Evolutionary conservation across 2,113 vertebrate species (phyloP).

Genomic region (Archilochus colubris): DNA sequence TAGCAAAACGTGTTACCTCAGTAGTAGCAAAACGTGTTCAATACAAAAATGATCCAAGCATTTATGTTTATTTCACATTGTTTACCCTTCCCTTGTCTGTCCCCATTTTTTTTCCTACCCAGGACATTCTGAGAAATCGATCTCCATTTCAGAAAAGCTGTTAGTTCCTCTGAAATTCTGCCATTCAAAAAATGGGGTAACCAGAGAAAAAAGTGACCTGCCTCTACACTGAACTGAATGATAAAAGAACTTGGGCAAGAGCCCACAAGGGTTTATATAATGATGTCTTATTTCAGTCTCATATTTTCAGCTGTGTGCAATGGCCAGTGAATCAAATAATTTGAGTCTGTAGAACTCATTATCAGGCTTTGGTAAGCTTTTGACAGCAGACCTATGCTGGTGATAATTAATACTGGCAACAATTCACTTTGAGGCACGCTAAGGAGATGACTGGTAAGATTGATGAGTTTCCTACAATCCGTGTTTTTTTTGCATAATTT

Average conservation of each 20-base stretch:
- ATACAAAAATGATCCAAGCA: neutral
- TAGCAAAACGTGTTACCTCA: neutral
- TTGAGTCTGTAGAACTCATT: neutral
- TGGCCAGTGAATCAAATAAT: neutral
- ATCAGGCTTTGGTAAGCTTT: neutral
- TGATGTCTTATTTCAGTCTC: neutral
- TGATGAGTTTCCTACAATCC: neutral
- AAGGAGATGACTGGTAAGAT: neutral
- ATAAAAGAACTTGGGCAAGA: neutral
- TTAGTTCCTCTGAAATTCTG: neutral
- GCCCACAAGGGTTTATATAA: neutral
- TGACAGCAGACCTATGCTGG: neutral
- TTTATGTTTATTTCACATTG: neutral
- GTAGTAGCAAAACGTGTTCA: neutral
- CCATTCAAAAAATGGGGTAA: neutral
- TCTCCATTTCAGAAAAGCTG: neutral
- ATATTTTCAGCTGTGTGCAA: neutral
- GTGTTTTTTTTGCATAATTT: neutral
- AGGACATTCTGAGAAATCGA: neutral
- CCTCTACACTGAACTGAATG: neutral
- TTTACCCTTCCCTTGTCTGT: neutral
- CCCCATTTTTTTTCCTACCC: fast-evolving
- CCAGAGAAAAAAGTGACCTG: neutral
- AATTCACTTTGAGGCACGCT: neutral
- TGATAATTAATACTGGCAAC: neutral